These are phyloP conservation scores for Sisyra terminalis DNA, from an alignment of 2,888 invertebrate genomes.

Conservation along the genomic window DNA sequence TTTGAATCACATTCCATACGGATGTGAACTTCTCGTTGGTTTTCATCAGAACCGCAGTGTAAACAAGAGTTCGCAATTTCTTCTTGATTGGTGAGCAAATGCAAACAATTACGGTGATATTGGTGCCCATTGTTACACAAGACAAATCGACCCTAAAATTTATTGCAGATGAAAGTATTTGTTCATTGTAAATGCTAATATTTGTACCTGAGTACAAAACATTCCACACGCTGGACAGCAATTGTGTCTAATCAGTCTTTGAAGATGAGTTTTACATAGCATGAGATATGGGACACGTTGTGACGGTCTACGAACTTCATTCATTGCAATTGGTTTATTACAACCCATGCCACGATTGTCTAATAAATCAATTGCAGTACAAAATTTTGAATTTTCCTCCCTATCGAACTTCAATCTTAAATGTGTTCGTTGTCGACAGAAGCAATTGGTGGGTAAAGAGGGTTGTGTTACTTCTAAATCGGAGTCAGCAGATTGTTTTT, in stretches of 20 bases:
- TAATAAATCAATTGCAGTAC: slow-evolving; percentile 60
- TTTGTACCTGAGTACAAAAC: slow-evolving; percentile 74
- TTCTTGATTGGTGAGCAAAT: slow-evolving; percentile 62
- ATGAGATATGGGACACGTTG: slow-evolving; percentile 62
- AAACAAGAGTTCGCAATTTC: slow-evolving; percentile 53
- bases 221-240: slow-evolving; percentile 83
- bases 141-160: slow-evolving; percentile 57
- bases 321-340: slow-evolving; percentile 45
- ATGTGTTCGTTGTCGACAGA: slow-evolving; percentile 20
- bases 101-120: slow-evolving; percentile 65
- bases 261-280: slow-evolving; percentile 61
- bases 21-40: slow-evolving; percentile 38
- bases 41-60: slow-evolving; percentile 49
- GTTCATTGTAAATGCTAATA: slow-evolving; percentile 6
- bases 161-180: slow-evolving; percentile 2
- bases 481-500: slow-evolving; percentile 14
- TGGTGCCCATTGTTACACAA: slow-evolving; percentile 65
- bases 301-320: slow-evolving; percentile 45
- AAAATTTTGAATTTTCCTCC: slow-evolving; percentile 23
- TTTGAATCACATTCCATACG: slow-evolving; percentile 43
- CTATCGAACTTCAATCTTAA: slow-evolving; percentile 15
- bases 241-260: slow-evolving; percentile 61
- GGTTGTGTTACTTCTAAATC: slow-evolving; percentile 13
- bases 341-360: slow-evolving; percentile 65
- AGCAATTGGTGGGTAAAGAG: slow-evolving; percentile 19